These are phyloP conservation scores for Eurytoma californica DNA, from an alignment of 2,888 invertebrate species.

Conservation along the genomic window DNA sequence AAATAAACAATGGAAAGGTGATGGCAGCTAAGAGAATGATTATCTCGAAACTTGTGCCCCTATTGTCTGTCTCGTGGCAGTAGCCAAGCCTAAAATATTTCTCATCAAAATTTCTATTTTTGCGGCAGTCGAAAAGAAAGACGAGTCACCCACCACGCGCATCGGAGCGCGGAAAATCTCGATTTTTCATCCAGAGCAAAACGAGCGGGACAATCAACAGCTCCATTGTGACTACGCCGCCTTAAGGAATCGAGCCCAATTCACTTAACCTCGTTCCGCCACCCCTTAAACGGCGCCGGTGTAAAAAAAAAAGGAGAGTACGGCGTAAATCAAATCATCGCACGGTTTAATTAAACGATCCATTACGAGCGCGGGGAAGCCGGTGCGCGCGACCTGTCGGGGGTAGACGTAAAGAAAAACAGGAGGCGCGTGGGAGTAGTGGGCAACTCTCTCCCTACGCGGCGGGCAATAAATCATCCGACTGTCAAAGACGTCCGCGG, in stretches of 20 bases:
- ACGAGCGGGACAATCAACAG: not conserved
- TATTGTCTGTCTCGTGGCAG: slow-evolving; percentile 5
- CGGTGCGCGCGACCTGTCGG: not conserved
- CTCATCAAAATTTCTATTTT: slow-evolving; percentile 28
- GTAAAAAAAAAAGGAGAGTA: not conserved
- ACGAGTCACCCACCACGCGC: not conserved
- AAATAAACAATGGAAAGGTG: slow-evolving; percentile 17
- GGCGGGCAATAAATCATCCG: slow-evolving; percentile 31
- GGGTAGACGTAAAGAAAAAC: not conserved
- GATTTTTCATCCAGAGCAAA: slow-evolving; percentile 17
- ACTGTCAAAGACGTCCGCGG: slow-evolving; percentile 33
- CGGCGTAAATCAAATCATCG: not conserved
- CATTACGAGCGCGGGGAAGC: not conserved
- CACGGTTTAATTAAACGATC: slow-evolving; percentile 1
- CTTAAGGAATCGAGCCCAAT: not conserved
- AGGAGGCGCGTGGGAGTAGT: not conserved
- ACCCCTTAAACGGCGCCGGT: not conserved
- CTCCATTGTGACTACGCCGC: not conserved
- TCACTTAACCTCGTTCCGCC: not conserved
- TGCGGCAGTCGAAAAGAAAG: not conserved
- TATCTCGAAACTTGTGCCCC: not conserved
- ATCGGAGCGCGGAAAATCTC: not conserved
- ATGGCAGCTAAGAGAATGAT: slow-evolving; percentile 12
- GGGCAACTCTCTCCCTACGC: not conserved
- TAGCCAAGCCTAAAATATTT: slow-evolving; percentile 20